A percentile compares a stretch with the other conserved stretches of the same genome.
Conservation (phyloP, 2,113 vertebrate species). For the Nestor notabilis region DNA sequence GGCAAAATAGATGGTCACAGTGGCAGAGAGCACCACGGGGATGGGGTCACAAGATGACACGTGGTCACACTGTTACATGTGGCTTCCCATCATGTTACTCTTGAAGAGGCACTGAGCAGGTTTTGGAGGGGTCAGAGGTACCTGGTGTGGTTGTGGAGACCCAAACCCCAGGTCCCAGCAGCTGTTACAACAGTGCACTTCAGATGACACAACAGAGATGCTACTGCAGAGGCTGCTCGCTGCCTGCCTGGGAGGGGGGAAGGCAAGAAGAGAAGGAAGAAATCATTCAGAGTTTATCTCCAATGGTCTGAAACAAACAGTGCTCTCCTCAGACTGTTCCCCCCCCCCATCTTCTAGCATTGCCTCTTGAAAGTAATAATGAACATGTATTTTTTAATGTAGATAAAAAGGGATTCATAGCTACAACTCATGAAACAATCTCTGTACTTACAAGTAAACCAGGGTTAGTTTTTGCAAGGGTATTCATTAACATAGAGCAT, state of each 20-base stretch:
- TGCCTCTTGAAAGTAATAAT: background rate
- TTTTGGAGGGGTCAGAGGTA: background rate
- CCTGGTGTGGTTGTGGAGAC: rapidly evolving
- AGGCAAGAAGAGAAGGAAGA: background rate
- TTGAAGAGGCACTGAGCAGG: rapidly evolving
- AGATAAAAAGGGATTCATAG: background rate
- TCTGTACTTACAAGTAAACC: background rate
- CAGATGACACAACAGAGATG: background rate
- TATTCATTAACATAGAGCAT: background rate
- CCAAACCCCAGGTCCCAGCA: rapidly evolving
- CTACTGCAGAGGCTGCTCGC: background rate
- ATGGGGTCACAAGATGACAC: background rate
- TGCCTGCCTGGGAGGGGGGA: background rate
- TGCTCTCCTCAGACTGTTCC: background rate
- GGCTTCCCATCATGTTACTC: background rate
- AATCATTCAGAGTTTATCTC: background rate
- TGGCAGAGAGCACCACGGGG: background rate
- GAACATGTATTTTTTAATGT: background rate
- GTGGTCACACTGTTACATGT: rapidly evolving
- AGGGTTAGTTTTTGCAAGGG: background rate
- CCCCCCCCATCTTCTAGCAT: background rate
- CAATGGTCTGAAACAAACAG: background rate
- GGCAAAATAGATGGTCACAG: background rate
- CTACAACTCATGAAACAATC: background rate
- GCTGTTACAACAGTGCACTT: rapidly evolving